A percentile compares a stretch with the other conserved stretches of the same genome.
Evolutionary conservation across 2,797 vertebrate species (phyloP).

Genomic region (Hapalemur alaotrensis): DNA sequence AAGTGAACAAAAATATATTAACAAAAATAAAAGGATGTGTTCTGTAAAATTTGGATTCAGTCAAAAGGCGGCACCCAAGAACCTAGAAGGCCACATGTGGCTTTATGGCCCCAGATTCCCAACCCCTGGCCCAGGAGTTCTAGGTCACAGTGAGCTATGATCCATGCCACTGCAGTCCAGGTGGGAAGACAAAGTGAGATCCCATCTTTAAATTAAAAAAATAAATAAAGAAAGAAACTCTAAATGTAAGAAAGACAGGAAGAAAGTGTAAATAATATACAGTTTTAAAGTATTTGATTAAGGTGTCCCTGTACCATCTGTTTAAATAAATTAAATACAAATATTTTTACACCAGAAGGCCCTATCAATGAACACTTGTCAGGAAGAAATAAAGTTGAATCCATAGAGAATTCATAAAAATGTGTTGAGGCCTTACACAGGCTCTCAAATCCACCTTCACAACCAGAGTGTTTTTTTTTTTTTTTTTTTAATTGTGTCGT

Average conservation of each 20-base stretch:
- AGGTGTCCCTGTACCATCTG: background rate
- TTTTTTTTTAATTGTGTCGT: background rate
- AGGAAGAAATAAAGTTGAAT: background rate
- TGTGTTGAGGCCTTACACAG: background rate
- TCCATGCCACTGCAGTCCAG: background rate
- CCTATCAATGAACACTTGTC: background rate
- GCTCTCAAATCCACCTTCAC: background rate
- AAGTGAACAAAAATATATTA: too few relatives aligned
- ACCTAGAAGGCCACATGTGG: too few relatives aligned
- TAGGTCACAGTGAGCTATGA: background rate
- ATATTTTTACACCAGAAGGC: background rate
- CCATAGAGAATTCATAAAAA: constrained; percentile 15
- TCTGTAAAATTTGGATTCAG: too few relatives aligned
- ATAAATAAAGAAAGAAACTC: background rate
- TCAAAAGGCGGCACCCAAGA: too few relatives aligned
- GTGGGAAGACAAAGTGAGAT: background rate
- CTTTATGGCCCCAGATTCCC: too few relatives aligned
- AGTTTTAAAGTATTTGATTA: background rate
- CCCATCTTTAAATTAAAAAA: background rate
- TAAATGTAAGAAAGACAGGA: background rate
- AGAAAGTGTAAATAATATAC: background rate
- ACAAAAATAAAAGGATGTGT: too few relatives aligned
- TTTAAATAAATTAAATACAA: constrained; percentile 37
- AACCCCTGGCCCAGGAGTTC: background rate
- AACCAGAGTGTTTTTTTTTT: background rate